phyloP scores from a whole-genome alignment of 2,888 invertebrate genomes.

The Chouioia cunea region DNA sequence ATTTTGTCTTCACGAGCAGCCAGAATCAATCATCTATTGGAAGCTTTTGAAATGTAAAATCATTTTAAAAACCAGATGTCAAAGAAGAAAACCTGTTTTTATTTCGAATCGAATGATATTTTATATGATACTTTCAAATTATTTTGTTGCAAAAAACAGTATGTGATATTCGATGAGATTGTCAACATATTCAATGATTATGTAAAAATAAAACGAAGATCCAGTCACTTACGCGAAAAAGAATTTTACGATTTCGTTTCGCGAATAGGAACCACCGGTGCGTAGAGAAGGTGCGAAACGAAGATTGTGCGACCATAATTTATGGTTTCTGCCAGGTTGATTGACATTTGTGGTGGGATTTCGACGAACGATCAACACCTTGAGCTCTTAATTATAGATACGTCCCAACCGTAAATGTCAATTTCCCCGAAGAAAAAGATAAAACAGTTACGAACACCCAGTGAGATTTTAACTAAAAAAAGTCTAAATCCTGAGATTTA shows the following conservation, averaged over 20 bases:
- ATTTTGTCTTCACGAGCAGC: no score
- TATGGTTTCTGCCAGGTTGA: constrained; percentile 19
- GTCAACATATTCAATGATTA: no score
- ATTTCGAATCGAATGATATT: no score
- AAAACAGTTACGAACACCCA: not conserved
- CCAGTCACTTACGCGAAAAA: not conserved
- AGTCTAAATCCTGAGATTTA: constrained; percentile 14
- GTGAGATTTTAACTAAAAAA: constrained; percentile 7
- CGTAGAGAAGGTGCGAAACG: constrained; percentile 9
- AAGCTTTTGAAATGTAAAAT: no score
- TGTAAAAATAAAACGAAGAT: no score
- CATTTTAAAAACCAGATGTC: no score
- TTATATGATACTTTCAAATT: no score
- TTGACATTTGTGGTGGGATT: constrained; percentile 30
- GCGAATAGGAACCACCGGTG: not conserved
- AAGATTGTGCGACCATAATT: constrained; percentile 36
- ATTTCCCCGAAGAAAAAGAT: not conserved
- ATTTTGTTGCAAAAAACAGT: no score
- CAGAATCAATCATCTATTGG: no score
- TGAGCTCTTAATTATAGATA: constrained; percentile 8
- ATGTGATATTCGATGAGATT: no score
- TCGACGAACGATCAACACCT: constrained; percentile 32
- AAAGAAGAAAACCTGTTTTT: no score
- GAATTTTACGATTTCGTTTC: constrained; percentile 3
- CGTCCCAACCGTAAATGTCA: constrained; percentile 13